A percentile compares a stretch with the other conserved stretches of the same genome.
Evolutionary conservation across 2,797 vertebrate species (phyloP).

Genomic region (Etheostoma nigrum): DNA sequence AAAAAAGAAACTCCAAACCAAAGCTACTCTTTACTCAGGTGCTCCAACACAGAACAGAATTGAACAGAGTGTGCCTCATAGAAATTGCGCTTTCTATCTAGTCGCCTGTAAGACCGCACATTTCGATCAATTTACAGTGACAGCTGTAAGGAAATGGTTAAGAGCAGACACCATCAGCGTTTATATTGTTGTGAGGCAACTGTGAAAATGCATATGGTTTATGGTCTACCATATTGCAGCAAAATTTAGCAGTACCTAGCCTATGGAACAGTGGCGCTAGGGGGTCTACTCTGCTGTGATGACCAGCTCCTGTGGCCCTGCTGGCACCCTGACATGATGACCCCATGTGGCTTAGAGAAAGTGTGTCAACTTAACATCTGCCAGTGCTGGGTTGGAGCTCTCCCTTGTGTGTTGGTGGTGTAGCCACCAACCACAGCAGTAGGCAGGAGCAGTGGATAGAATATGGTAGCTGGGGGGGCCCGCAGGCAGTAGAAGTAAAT

Average conservation of each 20-base stretch:
- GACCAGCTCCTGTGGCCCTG: conserved; percentile 52
- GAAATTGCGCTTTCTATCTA: not conserved
- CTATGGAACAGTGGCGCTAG: conserved; percentile 32
- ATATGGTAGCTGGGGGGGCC: conserved; percentile 56
- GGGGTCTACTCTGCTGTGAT: conserved; percentile 43
- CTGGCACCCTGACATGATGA: conserved; percentile 75
- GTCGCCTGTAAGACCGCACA: conserved; percentile 4
- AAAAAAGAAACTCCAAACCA: conserved; percentile 3
- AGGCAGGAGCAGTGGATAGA: conserved; percentile 55
- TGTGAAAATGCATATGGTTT: conserved; percentile 32
- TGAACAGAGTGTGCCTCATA: not conserved
- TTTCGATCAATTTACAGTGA: conserved; percentile 13
- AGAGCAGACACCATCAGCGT: conserved; percentile 24
- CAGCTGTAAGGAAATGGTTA: not conserved
- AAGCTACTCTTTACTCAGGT: not conserved
- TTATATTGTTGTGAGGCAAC: conserved; percentile 10
- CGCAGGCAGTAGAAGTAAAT: conserved; percentile 42
- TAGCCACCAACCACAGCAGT: too few relatives aligned
- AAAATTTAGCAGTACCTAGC: conserved; percentile 37
- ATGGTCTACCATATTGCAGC: conserved; percentile 27
- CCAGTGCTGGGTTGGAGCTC: conserved; percentile 62
- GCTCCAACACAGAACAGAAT: not conserved
- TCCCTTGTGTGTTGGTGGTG: conserved; percentile 69
- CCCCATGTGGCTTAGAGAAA: conserved; percentile 75
- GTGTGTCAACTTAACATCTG: conserved; percentile 81